Conservation (phyloP, 1,140 invertebrate genomes). For the Conus ventricosus region DNA sequence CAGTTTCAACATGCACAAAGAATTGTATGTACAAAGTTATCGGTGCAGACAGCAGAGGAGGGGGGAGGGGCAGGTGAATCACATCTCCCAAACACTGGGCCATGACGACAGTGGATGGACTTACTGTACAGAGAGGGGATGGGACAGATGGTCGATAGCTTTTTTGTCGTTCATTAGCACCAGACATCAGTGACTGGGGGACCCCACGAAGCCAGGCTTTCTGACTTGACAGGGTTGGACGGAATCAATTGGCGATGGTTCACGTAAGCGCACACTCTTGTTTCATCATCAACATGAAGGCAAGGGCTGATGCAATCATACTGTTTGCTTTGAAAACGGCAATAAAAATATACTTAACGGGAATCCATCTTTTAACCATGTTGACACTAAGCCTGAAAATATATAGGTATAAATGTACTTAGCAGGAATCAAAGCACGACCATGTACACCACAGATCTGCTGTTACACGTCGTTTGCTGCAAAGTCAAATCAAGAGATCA, state of each 20-base stretch:
- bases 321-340: too few relatives aligned
- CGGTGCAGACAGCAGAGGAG: neutral
- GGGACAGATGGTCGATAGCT: neutral
- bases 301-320: too few relatives aligned
- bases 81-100: too few relatives aligned
- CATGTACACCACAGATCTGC: too few relatives aligned
- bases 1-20: neutral
- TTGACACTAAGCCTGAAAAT: too few relatives aligned
- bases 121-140: neutral
- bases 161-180: slow-evolving; percentile 15
- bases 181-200: slow-evolving; percentile 29
- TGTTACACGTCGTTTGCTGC: too few relatives aligned
- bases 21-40: neutral
- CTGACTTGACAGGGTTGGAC: slow-evolving; percentile 18
- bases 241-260: neutral
- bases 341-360: too few relatives aligned
- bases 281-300: neutral
- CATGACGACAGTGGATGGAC: neutral
- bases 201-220: neutral
- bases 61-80: too few relatives aligned
- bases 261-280: neutral
- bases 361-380: too few relatives aligned
- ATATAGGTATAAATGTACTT: too few relatives aligned
- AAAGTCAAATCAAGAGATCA: too few relatives aligned
- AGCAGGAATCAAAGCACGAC: too few relatives aligned